phyloP scores from a whole-genome alignment of 37 sponge, comb jelly and placozoan species.

The Cliona cf. orientalis region DNA sequence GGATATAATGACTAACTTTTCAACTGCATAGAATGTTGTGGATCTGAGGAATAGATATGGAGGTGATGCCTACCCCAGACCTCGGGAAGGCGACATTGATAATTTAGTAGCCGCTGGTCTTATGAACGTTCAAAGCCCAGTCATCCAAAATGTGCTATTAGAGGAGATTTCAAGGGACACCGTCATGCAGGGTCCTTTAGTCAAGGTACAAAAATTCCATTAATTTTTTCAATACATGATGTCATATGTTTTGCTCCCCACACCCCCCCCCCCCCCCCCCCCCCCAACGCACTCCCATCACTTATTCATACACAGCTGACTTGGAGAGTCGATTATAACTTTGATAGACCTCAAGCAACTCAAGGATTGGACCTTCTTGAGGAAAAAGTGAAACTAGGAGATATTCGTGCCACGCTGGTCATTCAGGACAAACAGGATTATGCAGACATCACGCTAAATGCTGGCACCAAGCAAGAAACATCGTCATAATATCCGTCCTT shows the following conservation, averaged over 20 bases:
- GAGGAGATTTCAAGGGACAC: neutral
- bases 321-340: conserved; percentile 14
- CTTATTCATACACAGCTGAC: conserved; percentile 5
- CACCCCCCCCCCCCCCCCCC: conserved; percentile 3
- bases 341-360: neutral
- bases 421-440: neutral
- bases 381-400: conserved; percentile 30
- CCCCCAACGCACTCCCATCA: neutral
- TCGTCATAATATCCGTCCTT: too few species aligned
- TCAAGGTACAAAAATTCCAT: conserved; percentile 4
- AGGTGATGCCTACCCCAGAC: neutral
- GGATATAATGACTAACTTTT: neutral
- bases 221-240: neutral
- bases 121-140: neutral
- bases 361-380: conserved; percentile 4
- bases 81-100: neutral
- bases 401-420: conserved; percentile 23
- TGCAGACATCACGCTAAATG: conserved; percentile 28
- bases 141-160: neutral
- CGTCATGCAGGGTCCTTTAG: conserved; percentile 30
- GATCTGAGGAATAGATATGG: conserved; percentile 8
- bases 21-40: neutral
- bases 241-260: neutral
- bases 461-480: conserved; percentile 22
- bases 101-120: neutral